These are phyloP conservation scores for Oncorhynchus mykiss DNA, from an alignment of 2,113 vertebrate genomes.

Conservation along the genomic window DNA sequence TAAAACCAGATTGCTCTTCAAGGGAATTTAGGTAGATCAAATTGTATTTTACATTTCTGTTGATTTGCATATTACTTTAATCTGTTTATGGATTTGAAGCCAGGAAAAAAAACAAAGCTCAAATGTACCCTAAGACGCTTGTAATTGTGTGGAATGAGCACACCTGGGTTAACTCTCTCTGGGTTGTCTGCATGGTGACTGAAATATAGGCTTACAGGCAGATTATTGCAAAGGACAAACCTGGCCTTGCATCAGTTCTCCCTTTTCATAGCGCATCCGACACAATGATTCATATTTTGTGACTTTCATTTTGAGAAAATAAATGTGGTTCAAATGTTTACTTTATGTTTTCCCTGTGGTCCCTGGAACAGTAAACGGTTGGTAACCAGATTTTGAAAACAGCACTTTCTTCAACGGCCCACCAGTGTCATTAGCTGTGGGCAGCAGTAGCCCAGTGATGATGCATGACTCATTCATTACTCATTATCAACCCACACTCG, in stretches of 20 bases:
- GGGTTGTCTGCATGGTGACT: constrained; percentile 13
- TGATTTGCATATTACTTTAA: constrained; percentile 25
- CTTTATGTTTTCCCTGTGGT: constrained; percentile 22
- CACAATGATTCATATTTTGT: neutral
- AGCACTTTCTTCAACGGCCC: constrained; percentile 56
- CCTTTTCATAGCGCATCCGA: neutral
- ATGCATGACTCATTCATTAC: constrained; percentile 75
- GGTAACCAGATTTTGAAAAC: constrained; percentile 65
- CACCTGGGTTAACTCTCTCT: constrained; percentile 22
- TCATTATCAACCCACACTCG: constrained; percentile 72
- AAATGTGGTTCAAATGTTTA: constrained; percentile 8
- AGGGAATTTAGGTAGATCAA: constrained; percentile 10
- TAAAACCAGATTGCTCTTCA: neutral
- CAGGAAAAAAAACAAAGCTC: constrained; percentile 26
- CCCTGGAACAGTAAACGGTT: constrained; percentile 48
- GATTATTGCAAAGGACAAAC: constrained; percentile 17
- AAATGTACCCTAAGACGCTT: constrained; percentile 19
- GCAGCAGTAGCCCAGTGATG: constrained; percentile 58
- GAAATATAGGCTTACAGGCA: neutral
- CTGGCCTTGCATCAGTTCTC: constrained; percentile 21
- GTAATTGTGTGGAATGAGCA: constrained; percentile 33
- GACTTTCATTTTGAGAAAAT: constrained; percentile 12
- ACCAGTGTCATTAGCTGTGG: constrained; percentile 52
- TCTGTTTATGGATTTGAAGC: constrained; percentile 24
- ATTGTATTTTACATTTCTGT: neutral